phyloP scores from a whole-genome alignment of 2,113 vertebrate species.

The Sus scrofa region T2T-Sscrofa CM000812.6:200650001-200650500 shows the following conservation, averaged over 20 bases:
- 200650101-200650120: neutral
- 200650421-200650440: neutral
- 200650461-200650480: neutral
- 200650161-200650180: neutral
- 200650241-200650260: neutral
- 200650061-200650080: neutral
- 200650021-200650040: neutral
- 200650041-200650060: neutral
- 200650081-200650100: neutral
- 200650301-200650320: slow-evolving; percentile 52
- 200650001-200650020: neutral
- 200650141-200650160: neutral
- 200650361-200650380: slow-evolving; percentile 15
- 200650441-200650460: neutral
- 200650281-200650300: neutral
- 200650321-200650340: slow-evolving; percentile 26
- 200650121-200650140: neutral
- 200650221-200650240: neutral
- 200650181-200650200: neutral
- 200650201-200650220: neutral
- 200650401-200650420: neutral
- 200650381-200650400: neutral
- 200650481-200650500: neutral
- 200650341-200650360: slow-evolving; percentile 13
- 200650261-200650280: neutral